Evolutionary conservation across 2,888 invertebrate species (phyloP), one percentile per base, ranked within the genome.

Genomic region (Caradrina kadenii): DNA sequence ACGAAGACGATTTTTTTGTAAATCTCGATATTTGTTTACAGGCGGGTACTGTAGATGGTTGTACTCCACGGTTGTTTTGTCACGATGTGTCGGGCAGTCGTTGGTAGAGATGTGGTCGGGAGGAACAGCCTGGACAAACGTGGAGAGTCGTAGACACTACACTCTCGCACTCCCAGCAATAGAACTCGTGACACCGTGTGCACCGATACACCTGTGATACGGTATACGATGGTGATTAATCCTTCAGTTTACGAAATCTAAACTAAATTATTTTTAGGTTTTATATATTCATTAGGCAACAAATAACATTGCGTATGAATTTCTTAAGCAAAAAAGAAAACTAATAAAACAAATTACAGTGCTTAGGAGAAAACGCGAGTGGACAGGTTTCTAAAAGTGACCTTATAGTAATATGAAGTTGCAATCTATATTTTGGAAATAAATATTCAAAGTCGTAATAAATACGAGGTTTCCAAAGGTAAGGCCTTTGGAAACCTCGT

Each of bases 61-160:
- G 26, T 42, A 31, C 53, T 58, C 49, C 19, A 35, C 26, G 69
- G 35, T 45, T 31, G 15, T 42, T 50, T 13, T 35, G 49, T 79
- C 77, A 79, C 7, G 89, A 80, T n/a, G 91, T 63, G 21, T 92
- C 91, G 0, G 95, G 94, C 79, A 95, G 88, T 1, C 95, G 89
- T 82, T 95, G 95, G 88, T 94, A 96, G 68, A 95, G 91, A 52
- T 92, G 92, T 6, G 96, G 96, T 0, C 94, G 97, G 3, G 98
- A 97, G n/a, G 98, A 97, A 94, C 99, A 99, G 54, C 99, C 99
- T 19, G 99, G 99, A 92, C 99, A 99, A 50, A 98, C 98, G 93
- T 99, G 99, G 64, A 99, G 96, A 0, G 98, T 98, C 84, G 98
- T 98, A 81, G 99, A 98, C 50, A 99, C 97, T 90, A 99, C 98